Percentiles rank a stretch among this genome's conserved stretches.
These are phyloP conservation scores for Eclectus roratus DNA, from an alignment of 2,113 vertebrate species.

Conservation along the genomic window DNA sequence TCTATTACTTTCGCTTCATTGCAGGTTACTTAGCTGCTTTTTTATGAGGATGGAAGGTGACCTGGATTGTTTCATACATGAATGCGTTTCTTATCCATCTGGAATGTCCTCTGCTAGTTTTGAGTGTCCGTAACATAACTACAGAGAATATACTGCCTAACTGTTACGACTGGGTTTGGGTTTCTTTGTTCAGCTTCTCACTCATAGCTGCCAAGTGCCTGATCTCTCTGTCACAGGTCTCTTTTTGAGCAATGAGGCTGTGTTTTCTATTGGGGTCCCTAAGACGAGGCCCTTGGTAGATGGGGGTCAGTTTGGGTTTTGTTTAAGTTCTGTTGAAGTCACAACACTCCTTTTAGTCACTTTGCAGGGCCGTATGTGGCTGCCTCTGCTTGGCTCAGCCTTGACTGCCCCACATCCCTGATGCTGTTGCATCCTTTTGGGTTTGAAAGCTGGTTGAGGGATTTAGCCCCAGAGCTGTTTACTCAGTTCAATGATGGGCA, in stretches of 20 bases:
- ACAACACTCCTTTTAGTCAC: neutral
- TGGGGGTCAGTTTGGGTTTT: neutral
- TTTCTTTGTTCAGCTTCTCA: neutral
- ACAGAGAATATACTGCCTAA: neutral
- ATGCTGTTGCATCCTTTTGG: neutral
- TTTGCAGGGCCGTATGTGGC: rapidly evolving
- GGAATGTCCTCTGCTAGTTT: neutral
- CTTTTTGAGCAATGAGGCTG: neutral
- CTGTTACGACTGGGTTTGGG: neutral
- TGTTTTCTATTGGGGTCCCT: neutral
- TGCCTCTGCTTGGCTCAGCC: neutral
- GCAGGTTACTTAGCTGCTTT: neutral
- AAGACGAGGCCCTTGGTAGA: neutral
- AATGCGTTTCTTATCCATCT: neutral
- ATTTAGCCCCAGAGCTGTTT: neutral
- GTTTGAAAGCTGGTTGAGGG: neutral
- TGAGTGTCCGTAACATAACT: neutral
- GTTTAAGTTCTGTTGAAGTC: neutral
- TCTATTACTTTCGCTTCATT: neutral
- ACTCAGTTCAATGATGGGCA: neutral
- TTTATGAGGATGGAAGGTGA: neutral
- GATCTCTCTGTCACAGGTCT: neutral
- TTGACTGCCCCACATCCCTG: neutral
- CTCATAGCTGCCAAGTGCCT: constrained; percentile 31
- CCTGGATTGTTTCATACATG: rapidly evolving